Percentiles rank a stretch among this genome's conserved stretches.
Evolutionary conservation across 2,113 vertebrate genomes (phyloP).

Genomic region (Hyla sarda): DNA sequence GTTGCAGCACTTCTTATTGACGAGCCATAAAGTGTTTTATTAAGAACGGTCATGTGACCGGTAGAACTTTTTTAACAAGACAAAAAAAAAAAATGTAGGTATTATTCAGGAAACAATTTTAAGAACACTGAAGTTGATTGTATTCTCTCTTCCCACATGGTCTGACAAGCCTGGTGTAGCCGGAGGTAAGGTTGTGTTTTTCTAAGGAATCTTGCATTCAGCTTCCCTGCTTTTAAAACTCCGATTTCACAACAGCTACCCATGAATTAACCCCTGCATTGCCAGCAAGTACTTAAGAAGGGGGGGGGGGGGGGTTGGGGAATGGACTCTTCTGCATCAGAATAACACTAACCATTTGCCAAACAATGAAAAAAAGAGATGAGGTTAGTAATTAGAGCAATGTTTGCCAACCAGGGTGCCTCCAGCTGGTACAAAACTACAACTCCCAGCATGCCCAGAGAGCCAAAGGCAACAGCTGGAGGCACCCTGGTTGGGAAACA

Average conservation of each 20-base stretch:
- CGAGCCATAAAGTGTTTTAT: constrained; percentile 62
- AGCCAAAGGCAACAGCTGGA: too few relatives aligned
- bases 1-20: constrained; percentile 64
- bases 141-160: constrained; percentile 63
- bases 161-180: constrained; percentile 57
- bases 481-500: too few relatives aligned
- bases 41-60: constrained; percentile 68
- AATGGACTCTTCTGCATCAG: too few relatives aligned
- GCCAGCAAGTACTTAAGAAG: not conserved
- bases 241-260: constrained; percentile 46
- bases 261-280: constrained; percentile 7
- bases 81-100: constrained; percentile 55
- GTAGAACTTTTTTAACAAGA: constrained; percentile 65
- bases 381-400: not conserved
- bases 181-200: constrained; percentile 60
- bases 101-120: constrained; percentile 65
- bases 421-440: too few relatives aligned
- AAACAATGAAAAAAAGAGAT: not conserved
- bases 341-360: not conserved
- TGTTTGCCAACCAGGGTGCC: too few relatives aligned
- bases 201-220: constrained; percentile 61
- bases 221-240: constrained; percentile 42
- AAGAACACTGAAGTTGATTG: constrained; percentile 63
- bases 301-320: too few relatives aligned
- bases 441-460: too few relatives aligned